phyloP scores from a whole-genome alignment of 2,113 vertebrate genomes.

The Odobenus rosmarus region DNA sequence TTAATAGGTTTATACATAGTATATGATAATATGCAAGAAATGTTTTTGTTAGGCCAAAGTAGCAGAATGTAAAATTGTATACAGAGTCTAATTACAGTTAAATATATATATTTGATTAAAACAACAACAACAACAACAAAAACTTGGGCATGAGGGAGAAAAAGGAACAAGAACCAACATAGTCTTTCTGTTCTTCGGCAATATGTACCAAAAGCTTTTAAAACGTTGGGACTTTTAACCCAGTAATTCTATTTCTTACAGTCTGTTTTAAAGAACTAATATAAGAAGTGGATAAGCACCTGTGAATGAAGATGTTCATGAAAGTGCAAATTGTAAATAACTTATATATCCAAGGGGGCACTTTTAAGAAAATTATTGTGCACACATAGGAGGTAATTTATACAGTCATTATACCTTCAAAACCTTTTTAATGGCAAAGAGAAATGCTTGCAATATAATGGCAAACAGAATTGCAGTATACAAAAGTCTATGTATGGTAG shows the following conservation, averaged over 20 bases:
- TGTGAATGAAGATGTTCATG: not conserved
- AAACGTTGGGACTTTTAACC: slow-evolving; percentile 4
- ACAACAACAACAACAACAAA: not conserved
- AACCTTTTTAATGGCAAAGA: not conserved
- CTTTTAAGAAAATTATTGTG: slow-evolving; percentile 8
- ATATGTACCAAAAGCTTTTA: not conserved
- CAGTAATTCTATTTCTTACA: not conserved
- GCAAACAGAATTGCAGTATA: not conserved
- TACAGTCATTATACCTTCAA: not conserved
- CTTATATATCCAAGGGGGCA: not conserved
- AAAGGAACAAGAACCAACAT: not conserved
- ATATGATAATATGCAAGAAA: not conserved
- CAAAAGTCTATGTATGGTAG: not conserved
- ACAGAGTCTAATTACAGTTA: not conserved
- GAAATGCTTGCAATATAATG: not conserved
- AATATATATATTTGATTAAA: not conserved
- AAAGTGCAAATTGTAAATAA: slow-evolving; percentile 10
- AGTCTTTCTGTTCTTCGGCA: not conserved
- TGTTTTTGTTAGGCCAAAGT: not conserved
- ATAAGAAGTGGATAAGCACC: not conserved
- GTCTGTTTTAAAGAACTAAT: not conserved
- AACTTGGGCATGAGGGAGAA: not conserved
- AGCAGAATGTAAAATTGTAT: not conserved
- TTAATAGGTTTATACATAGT: not conserved
- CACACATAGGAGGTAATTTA: not conserved